Evolutionary conservation across 2,888 invertebrate species (phyloP).

Genomic region (Piscicola geometra): DNA sequence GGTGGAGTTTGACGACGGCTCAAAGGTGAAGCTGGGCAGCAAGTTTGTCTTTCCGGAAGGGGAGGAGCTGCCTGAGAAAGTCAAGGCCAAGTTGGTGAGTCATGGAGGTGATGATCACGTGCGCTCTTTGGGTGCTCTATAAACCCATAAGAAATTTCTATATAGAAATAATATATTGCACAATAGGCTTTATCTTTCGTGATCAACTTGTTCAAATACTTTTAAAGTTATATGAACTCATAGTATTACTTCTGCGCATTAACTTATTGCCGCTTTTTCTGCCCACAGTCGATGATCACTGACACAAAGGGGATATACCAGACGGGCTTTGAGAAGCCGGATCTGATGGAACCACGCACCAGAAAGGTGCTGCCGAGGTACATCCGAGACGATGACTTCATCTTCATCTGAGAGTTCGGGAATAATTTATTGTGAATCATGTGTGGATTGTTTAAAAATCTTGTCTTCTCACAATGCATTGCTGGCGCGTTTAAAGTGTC

Average conservation of each 20-base stretch:
- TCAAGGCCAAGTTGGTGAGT: constrained; percentile 56
- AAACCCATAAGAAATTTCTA: too few relatives aligned
- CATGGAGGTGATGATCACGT: neutral
- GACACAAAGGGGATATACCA: constrained; percentile 53
- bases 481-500: too few relatives aligned
- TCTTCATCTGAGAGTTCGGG: too few relatives aligned
- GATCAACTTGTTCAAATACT: too few relatives aligned
- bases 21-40: constrained; percentile 58
- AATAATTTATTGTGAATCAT: too few relatives aligned
- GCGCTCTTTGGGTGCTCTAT: too few relatives aligned
- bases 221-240: too few relatives aligned
- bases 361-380: constrained; percentile 36
- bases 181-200: too few relatives aligned
- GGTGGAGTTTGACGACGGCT: constrained; percentile 57
- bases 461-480: too few relatives aligned
- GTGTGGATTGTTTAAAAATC: too few relatives aligned
- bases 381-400: constrained; percentile 35
- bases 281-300: constrained; percentile 48
- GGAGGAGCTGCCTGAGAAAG: constrained; percentile 62
- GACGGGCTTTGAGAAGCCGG: constrained; percentile 42
- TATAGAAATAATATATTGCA: too few relatives aligned
- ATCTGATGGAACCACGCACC: constrained; percentile 29
- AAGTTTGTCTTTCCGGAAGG: constrained; percentile 60
- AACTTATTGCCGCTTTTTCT: neutral
- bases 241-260: neutral